Evolutionary conservation across 2,888 invertebrate species (phyloP).

Genomic region (Aleiodes alternator): DNA sequence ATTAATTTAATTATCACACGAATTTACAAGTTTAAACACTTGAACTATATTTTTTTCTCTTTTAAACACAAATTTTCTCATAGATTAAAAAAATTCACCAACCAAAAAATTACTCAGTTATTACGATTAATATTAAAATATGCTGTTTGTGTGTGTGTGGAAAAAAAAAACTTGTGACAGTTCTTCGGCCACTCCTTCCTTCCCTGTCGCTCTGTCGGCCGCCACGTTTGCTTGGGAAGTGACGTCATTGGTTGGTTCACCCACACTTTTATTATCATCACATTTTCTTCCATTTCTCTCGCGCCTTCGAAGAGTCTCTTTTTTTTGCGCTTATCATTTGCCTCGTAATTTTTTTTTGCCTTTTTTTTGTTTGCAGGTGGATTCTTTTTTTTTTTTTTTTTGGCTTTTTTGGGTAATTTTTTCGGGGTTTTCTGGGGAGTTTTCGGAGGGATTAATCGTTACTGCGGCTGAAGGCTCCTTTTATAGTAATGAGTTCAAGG

Average conservation of each 20-base stretch:
- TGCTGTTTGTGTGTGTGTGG: slow-evolving; percentile 26
- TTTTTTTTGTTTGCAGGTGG: slow-evolving; percentile 61
- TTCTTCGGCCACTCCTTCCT: slow-evolving; percentile 71
- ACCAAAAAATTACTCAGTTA: slow-evolving; percentile 10
- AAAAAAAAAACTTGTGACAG: slow-evolving; percentile 68
- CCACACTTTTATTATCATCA: slow-evolving; percentile 55
- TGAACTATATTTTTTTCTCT: neutral
- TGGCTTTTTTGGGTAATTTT: too few relatives aligned
- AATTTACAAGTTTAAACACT: neutral
- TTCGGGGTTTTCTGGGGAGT: too few relatives aligned
- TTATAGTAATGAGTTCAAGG: too few relatives aligned
- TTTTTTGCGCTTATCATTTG: slow-evolving; percentile 12
- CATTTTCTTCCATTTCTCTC: slow-evolving; percentile 20
- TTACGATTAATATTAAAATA: slow-evolving; percentile 30
- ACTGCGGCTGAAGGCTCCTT: too few relatives aligned
- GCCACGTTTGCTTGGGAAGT: slow-evolving; percentile 75
- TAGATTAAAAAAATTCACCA: neutral
- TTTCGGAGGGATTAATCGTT: too few relatives aligned
- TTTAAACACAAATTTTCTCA: too few relatives aligned
- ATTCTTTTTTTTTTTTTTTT: too few relatives aligned
- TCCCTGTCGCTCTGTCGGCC: slow-evolving; percentile 61
- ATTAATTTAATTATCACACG: slow-evolving; percentile 34
- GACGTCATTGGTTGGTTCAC: slow-evolving; percentile 69
- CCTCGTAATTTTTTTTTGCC: neutral
- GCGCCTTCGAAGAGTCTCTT: neutral